Evolutionary conservation across 2,888 invertebrate species (phyloP), one percentile per base, ranked within the genome.

Genomic region (Drosophila dives): DNA sequence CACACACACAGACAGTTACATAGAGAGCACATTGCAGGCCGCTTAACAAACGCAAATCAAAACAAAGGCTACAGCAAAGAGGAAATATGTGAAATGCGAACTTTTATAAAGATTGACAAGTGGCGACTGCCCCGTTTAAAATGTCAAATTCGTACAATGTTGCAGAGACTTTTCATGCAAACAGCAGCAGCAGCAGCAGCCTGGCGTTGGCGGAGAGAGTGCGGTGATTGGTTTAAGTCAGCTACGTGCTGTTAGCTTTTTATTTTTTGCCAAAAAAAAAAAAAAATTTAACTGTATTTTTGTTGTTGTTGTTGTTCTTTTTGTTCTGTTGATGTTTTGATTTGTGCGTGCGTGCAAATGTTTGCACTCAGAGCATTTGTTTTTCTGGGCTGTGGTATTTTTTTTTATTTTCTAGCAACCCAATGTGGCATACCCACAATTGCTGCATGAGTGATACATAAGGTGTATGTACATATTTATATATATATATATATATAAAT

Each of bases 71-170:
- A 29, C 63, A 67, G 70, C 50, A 71, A 61, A 75, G 75, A 63
- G 85, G 81, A 83, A 83, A 77, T 83, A 85, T 85, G 86, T 78
- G 82, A 88, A 88, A 86, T 80, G 88, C 74, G 81, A 86, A 88
- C 86, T 82, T 86, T 80, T 75, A 86, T 84, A 88, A 84, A 86
- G 84, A 88, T 84, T 86, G 86, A 86, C 86, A 86, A 86, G 89
- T 88, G 89, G 84, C 86, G 85, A 89, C 83, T 86, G 86, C 71
- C 70, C 89, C 86, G 84, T 86, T 87, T 89, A 88, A 88, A 86
- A 86, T 86, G 86, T 88, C 86, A 86, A 84, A 88, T 88, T 77
- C 86, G 86, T 76, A 88, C 86, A 88, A 72, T 83, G 88, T 86
- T 86, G 81, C 86, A 73, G 81, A 77, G 86, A 78, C 81, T 86